Base-by-base conservation (phyloP, 1,140 invertebrate species). In the Octopus sinensis region DNA sequence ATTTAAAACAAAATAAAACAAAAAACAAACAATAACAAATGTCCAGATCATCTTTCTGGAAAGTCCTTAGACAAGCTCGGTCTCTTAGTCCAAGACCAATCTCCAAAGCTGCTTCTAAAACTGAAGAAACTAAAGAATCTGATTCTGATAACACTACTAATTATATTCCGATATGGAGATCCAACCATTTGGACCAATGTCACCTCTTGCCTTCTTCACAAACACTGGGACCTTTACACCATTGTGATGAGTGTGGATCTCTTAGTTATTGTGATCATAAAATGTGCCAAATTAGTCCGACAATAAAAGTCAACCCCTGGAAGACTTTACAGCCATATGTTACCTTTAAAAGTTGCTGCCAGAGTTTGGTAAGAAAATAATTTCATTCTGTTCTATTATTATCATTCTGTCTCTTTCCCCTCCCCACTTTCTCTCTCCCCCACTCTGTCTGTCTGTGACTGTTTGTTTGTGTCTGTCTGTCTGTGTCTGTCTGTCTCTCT, bases 201-300 rank as follows among this genome's bases (percentile, higher is more conserved):
- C 5, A 9, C 30, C 53, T 68, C n/a, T 12, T 10, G 17, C 79
- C 54, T 23, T 23, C 79, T 54, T 56, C 80, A 6, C 71, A 75
- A 54, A 52, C 76, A 2, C 71, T 81, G 6, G 52, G 13, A 54
- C 52, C 81, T 30, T 62, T 62, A 9, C 17, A 79, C 13, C 77
- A n/a, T 5, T 82, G 81, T 73, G 77, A 82, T 10, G 73, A 79
- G 75, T 82, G 81, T 75, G 62, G 81, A 7, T 76, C 52, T 54
- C 79, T 82, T 62, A 79, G 78, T 76, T 82, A 62, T 54, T 75
- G 56, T 9, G 54, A 54, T 79, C n/a, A 79, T 4, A 51, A n/a
- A 73, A 5, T 23, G 43, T 53, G 17, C 51, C 73, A 54, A 9
- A 73, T 82, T 23, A 79, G 73, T 54, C 30, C 0, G 30, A 43